Evolutionary conservation across 2,797 vertebrate species (phyloP).

Genomic region (Bryconaethiops microstoma): DNA sequence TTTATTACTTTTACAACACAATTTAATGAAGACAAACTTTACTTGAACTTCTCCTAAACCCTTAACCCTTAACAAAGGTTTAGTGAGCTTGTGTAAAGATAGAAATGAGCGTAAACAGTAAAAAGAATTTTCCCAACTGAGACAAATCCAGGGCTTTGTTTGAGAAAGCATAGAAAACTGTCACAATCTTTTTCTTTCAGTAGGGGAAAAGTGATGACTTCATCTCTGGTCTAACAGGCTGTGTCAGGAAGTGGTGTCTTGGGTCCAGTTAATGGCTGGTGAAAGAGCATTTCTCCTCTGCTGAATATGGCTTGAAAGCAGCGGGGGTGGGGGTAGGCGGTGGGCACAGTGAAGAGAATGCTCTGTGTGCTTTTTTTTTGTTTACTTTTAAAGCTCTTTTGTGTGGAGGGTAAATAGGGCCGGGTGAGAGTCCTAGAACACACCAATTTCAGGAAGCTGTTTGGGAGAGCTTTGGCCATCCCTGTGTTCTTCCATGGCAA

Average conservation of each 20-base stretch:
- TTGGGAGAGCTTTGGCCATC: conserved; percentile 27
- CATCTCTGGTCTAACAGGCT: conserved; percentile 44
- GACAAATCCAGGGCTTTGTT: background rate
- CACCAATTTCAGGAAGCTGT: conserved; percentile 39
- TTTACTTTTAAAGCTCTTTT: conserved; percentile 57
- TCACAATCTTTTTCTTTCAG: background rate
- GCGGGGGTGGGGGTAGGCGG: background rate
- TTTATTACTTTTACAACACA: background rate
- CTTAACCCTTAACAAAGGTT: too few species aligned
- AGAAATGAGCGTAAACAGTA: background rate
- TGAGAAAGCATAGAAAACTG: background rate
- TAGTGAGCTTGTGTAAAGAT: background rate
- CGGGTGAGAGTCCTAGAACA: conserved; percentile 28
- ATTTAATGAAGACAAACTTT: background rate
- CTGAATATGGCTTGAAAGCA: conserved; percentile 44
- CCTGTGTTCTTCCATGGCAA: conserved; percentile 39
- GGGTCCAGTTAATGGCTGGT: conserved; percentile 18
- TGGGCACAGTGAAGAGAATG: conserved; percentile 22
- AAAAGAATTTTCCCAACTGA: background rate
- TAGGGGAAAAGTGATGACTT: conserved; percentile 40
- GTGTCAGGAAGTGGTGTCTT: conserved; percentile 39
- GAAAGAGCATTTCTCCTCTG: conserved; percentile 47
- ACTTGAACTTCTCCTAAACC: background rate
- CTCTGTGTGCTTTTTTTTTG: conserved; percentile 30
- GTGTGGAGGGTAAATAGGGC: conserved; percentile 41